These are phyloP conservation scores for Tachyglossus aculeatus DNA, from an alignment of 2,797 vertebrate species.

Conservation along the genomic window DNA sequence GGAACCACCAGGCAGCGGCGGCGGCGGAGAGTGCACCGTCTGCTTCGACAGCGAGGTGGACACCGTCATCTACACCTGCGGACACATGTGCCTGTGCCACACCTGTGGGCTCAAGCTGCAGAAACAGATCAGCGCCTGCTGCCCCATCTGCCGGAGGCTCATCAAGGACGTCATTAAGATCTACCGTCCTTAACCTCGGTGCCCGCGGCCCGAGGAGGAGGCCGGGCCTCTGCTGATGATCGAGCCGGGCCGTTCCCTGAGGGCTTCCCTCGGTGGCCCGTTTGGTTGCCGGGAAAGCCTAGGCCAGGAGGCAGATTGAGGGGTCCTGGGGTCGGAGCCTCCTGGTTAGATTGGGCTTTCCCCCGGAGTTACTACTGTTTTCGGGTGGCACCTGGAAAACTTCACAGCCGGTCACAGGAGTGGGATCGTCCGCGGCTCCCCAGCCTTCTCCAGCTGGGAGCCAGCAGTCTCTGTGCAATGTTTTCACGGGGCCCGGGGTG, in stretches of 20 bases:
- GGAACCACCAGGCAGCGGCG: conserved; percentile 80
- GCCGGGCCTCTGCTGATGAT: conserved; percentile 51
- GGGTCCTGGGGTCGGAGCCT: no score
- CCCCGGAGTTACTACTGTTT: conserved; percentile 10
- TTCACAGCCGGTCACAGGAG: not conserved
- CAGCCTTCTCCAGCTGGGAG: conserved; percentile 27
- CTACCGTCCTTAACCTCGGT: conserved; percentile 86
- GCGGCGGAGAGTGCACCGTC: conserved; percentile 92
- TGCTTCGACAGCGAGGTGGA: conserved; percentile 98
- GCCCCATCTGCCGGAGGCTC: conserved; percentile 94
- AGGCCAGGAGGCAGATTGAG: no score
- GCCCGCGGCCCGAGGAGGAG: not conserved
- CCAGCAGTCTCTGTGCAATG: conserved; percentile 28
- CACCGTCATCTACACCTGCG: conserved; percentile 98
- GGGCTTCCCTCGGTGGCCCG: not conserved
- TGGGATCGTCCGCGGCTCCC: not conserved
- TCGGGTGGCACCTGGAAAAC: conserved; percentile 42
- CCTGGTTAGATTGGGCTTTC: conserved; percentile 27
- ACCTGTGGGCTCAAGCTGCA: conserved; percentile 94
- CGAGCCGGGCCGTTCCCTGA: not conserved
- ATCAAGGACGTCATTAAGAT: conserved; percentile 99
- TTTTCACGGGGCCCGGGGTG: conserved; percentile 21
- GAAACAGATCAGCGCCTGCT: conserved; percentile 93
- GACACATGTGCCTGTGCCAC: conserved; percentile 98
- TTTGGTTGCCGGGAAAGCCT: no score